Percentiles rank a stretch among this genome's conserved stretches.
phyloP scores from a whole-genome alignment of 2,113 vertebrate species.

The Dolichallabes microphthalmus region DNA sequence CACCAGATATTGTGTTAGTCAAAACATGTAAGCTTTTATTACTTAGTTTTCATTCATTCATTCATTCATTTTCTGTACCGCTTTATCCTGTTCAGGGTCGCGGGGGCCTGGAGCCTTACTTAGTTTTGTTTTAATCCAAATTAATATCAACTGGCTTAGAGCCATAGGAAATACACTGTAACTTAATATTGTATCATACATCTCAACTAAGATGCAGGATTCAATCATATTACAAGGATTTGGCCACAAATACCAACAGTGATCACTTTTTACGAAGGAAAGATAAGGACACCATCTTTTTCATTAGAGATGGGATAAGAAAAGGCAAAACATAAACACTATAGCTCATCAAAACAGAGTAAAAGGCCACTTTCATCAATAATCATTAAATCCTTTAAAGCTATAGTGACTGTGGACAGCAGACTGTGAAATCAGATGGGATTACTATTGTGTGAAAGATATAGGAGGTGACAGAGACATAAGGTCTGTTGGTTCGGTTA shows the following conservation, averaged over 20 bases:
- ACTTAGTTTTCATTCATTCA: too few species aligned
- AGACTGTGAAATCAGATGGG: conserved; percentile 43
- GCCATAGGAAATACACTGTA: background rate
- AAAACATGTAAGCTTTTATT: too few species aligned
- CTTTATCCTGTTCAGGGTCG: too few species aligned
- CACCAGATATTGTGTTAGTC: too few species aligned
- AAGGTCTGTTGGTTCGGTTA: conserved; percentile 31
- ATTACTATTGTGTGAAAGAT: conserved; percentile 30
- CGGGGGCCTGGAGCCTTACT: too few species aligned
- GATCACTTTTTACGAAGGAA: background rate
- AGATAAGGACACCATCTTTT: background rate
- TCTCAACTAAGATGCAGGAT: background rate
- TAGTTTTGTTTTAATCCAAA: background rate
- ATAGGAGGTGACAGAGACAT: conserved; percentile 19
- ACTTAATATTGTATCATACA: background rate
- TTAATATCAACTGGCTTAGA: background rate
- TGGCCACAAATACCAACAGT: too few species aligned
- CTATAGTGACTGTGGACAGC: background rate
- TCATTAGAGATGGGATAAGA: background rate
- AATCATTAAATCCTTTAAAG: conserved; percentile 50
- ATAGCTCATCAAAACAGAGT: conserved; percentile 23
- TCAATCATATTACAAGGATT: background rate
- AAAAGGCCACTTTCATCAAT: conserved; percentile 14
- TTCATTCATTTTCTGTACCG: too few species aligned
- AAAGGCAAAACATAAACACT: background rate